Evolutionary conservation across 2,888 invertebrate species (phyloP).

Genomic region (Eupithecia pulchellata): DNA sequence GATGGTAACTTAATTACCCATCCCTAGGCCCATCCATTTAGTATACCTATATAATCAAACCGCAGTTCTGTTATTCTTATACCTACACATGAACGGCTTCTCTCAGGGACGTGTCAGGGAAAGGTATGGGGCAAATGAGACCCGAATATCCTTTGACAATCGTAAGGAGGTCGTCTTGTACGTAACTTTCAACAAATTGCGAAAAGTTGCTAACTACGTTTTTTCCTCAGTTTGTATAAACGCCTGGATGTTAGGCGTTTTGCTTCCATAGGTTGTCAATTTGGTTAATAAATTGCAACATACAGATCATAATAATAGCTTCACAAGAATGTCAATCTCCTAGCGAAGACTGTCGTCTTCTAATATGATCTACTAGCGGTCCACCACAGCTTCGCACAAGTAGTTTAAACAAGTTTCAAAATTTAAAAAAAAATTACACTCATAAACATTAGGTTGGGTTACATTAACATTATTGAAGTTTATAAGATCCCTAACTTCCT

Average conservation of each 20-base stretch:
- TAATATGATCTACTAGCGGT: neutral
- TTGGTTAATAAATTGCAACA: too few relatives aligned
- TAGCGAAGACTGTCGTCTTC: neutral
- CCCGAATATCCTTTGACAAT: neutral
- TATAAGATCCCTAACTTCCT: too few relatives aligned
- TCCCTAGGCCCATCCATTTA: neutral
- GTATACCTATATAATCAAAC: neutral
- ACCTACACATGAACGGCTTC: slow-evolving; percentile 7
- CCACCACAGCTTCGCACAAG: too few relatives aligned
- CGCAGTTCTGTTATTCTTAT: slow-evolving; percentile 16
- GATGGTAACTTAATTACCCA: neutral
- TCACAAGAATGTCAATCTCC: neutral
- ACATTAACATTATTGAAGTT: too few relatives aligned
- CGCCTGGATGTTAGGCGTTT: neutral
- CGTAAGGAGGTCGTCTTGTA: neutral
- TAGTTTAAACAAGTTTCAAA: too few relatives aligned
- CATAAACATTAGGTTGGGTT: too few relatives aligned
- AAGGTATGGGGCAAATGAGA: slow-evolving; percentile 8
- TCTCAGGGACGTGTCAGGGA: slow-evolving; percentile 24
- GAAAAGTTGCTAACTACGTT: neutral
- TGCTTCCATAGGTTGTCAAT: neutral
- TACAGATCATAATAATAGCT: neutral
- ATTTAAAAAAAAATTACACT: too few relatives aligned
- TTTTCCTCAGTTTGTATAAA: neutral
- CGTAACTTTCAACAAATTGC: neutral